phyloP scores from a whole-genome alignment of 2,888 invertebrate species.

The Drosophila engyochracea region DNA sequence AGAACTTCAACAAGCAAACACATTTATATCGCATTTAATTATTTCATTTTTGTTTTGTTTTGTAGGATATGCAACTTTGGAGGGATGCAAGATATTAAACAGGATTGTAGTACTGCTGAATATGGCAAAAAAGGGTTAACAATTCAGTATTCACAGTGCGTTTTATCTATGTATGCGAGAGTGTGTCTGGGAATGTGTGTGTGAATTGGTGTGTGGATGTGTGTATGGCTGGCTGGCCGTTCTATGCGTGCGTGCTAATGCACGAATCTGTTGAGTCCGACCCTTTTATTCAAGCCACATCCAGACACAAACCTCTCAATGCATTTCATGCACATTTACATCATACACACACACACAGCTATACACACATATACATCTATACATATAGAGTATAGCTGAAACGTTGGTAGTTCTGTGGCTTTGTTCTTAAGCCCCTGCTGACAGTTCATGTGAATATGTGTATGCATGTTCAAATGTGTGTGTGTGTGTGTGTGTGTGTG shows the following conservation, averaged over 20 bases:
- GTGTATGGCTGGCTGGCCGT: not conserved
- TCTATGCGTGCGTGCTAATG: conserved; percentile 76
- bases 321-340: conserved; percentile 63
- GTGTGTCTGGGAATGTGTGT: not conserved
- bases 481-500: conserved; percentile 9
- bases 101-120: conserved; percentile 11
- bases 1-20: not conserved
- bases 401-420: conserved; percentile 42
- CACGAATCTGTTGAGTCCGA: conserved; percentile 73
- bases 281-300: conserved; percentile 49
- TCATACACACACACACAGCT: conserved; percentile 19
- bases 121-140: conserved; percentile 22
- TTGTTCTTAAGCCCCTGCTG: conserved; percentile 65
- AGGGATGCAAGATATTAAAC: conserved; percentile 1
- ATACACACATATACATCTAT: conserved; percentile 13
- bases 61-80: not conserved
- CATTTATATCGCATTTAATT: not conserved
- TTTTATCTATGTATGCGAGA: conserved; percentile 48
- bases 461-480: not conserved
- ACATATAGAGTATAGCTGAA: conserved; percentile 37
- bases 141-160: conserved; percentile 69
- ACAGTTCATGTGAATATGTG: conserved; percentile 48
- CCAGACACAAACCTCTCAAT: conserved; percentile 39
- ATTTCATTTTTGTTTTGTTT: not conserved
- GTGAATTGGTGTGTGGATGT: conserved; percentile 2